Base-by-base conservation (phyloP, 2,113 vertebrate genomes). In the Meleagris gallopavo region DNA sequence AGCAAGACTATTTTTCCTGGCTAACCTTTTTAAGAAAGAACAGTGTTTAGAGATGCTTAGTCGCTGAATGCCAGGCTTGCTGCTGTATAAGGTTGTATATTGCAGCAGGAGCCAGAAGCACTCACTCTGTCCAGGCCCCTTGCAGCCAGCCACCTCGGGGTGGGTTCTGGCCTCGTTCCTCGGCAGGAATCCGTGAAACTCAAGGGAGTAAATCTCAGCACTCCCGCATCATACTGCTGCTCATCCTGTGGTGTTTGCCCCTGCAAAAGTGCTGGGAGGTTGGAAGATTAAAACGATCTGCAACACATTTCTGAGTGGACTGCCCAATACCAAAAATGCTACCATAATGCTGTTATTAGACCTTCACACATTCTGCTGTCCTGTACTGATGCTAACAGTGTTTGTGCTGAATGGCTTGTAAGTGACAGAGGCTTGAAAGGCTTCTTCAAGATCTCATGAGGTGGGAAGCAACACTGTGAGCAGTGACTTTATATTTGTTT, bases 71-170 rank as follows among this genome's bases (percentile, higher is more conserved):
- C 76, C 83, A 88, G 64, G 77, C 38, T 40, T 32, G 38, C 32
- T 60, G 52, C 94, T 83, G 46, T 72, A 72, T 88, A 94, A 93
- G 94, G 79, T 65, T 74, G 60, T 94, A 85, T 81, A 95, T 86
- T 40, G 66, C 6, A 8, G 78, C 25, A 1, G 1, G 65, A 89
- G 80, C 76, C 90, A 95, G 77, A 50, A 86, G 60, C 60, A 85
- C 60, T 94, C 67, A 36, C 48, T 91, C 57, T 32, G 70, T 38
- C 46, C 91, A 71, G 82, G 55, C 50, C 85, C 78, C 67, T 74
- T 10, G 0, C 27, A 2, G 64, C 22, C 27, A 2, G 64, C 22
- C 88, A 75, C 82, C 82, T 36, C 9, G 0, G 16, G 17, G 41
- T 88, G 73, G 58, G 61, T 81, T 81, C 15, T 2, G 3, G 69